A percentile compares a stretch with the other conserved stretches of the same genome.
phyloP scores from a whole-genome alignment of 2,888 invertebrate genomes.

The Tenthredo livida region DNA sequence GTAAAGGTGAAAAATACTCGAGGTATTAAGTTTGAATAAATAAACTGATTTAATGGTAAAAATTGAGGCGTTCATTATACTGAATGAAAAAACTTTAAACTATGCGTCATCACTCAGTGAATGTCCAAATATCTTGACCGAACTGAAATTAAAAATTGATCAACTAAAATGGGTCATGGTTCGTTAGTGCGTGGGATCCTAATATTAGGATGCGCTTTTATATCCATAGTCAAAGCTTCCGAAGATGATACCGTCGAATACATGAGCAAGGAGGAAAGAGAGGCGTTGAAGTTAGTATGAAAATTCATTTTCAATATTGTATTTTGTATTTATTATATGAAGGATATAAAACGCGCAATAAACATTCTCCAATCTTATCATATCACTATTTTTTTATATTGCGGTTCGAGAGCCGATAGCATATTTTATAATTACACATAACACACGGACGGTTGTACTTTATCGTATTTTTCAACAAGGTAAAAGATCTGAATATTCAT shows the following conservation, averaged over 20 bases:
- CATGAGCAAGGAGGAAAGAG: conserved; percentile 84
- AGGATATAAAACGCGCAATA: not conserved
- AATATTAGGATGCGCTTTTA: conserved; percentile 67
- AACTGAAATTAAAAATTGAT: conserved; percentile 33
- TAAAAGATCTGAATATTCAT: no score
- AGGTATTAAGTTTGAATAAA: not conserved
- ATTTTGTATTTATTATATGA: not conserved
- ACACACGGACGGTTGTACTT: not conserved
- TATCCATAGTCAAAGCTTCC: conserved; percentile 61
- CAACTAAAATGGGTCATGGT: conserved; percentile 67
- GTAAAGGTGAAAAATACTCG: conserved; percentile 4
- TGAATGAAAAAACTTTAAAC: not conserved
- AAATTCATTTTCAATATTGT: not conserved
- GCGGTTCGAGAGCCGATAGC: not conserved
- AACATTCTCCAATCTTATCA: not conserved
- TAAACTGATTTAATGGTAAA: not conserved
- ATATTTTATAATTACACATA: not conserved
- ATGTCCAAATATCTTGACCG: conserved; percentile 38
- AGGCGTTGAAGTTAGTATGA: conserved; percentile 82
- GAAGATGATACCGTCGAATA: conserved; percentile 73
- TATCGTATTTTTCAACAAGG: not conserved
- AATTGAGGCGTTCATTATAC: not conserved
- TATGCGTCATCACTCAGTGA: conserved; percentile 17
- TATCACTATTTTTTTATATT: not conserved
- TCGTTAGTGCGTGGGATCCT: conserved; percentile 68